These are phyloP conservation scores for Nothocercus julius DNA, from an alignment of 2,113 vertebrate genomes.

Conservation along the genomic window DNA sequence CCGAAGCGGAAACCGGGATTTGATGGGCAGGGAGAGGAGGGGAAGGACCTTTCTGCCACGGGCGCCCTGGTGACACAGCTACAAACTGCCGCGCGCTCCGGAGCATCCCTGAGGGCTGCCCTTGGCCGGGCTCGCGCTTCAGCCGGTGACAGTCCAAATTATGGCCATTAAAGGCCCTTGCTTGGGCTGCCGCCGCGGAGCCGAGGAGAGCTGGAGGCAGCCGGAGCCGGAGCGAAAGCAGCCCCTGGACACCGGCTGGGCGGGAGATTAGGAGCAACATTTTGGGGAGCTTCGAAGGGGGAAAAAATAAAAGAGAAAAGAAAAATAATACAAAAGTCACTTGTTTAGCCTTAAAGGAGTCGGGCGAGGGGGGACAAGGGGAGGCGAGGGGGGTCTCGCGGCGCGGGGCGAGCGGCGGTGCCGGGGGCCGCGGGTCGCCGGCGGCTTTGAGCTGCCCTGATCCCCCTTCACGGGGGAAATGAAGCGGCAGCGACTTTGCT, in stretches of 20 bases:
- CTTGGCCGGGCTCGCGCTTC: not conserved
- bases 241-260: not conserved
- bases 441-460: constrained; percentile 61
- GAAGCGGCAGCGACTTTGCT: constrained; percentile 77
- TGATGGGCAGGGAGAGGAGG: not conserved
- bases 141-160: not conserved
- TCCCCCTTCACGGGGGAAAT: constrained; percentile 73
- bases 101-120: accelerated
- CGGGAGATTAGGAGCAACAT: not conserved
- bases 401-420: not conserved
- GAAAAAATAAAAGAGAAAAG: too few species aligned
- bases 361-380: not conserved
- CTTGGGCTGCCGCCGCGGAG: not conserved
- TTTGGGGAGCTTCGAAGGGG: not conserved
- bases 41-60: not conserved
- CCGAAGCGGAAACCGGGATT: not conserved
- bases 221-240: not conserved
- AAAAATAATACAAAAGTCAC: not conserved
- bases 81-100: not conserved
- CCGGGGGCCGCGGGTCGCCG: not conserved
- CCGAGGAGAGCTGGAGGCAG: not conserved
- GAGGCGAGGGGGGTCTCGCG: not conserved
- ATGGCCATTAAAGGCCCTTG: not conserved
- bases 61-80: not conserved
- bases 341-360: constrained; percentile 29